Conservation (phyloP, 1,140 invertebrate species). For the Aphaenogaster ashmeadi region DNA sequence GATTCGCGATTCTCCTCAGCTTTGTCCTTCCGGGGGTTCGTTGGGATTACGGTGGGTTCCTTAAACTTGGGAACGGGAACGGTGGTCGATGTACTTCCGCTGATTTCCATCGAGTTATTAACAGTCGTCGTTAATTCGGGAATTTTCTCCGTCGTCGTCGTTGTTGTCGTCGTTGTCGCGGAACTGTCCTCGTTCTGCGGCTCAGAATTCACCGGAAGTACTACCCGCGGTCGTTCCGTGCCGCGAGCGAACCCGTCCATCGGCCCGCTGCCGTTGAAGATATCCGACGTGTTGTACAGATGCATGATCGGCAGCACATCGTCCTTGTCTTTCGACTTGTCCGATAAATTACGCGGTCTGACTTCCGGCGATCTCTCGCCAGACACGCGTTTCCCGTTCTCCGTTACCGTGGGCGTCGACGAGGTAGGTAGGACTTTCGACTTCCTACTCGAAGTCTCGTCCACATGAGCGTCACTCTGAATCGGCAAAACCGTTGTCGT, state of each 20-base stretch:
- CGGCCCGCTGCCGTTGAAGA: constrained; percentile 82
- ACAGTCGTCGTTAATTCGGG: background rate
- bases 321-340: constrained; percentile 84
- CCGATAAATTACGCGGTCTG: constrained; percentile 81
- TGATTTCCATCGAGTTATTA: background rate
- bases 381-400: constrained; percentile 20
- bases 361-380: constrained; percentile 82
- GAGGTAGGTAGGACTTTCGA: constrained; percentile 9
- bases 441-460: background rate
- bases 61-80: constrained; percentile 12
- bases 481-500: constrained; percentile 55
- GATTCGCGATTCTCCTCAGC: constrained; percentile 65
- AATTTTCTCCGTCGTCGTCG: constrained; percentile 13
- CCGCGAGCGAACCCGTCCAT: constrained; percentile 54
- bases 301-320: constrained; percentile 85
- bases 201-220: constrained; percentile 52
- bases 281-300: constrained; percentile 84
- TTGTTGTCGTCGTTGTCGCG: background rate
- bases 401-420: background rate
- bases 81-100: background rate
- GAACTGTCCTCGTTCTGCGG: constrained; percentile 6
- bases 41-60: background rate
- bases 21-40: constrained; percentile 63
- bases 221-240: constrained; percentile 41
- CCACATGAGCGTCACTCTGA: constrained; percentile 7